Evolutionary conservation across 2,113 vertebrate species (phyloP).

Genomic region (Clinocottus analis): DNA sequence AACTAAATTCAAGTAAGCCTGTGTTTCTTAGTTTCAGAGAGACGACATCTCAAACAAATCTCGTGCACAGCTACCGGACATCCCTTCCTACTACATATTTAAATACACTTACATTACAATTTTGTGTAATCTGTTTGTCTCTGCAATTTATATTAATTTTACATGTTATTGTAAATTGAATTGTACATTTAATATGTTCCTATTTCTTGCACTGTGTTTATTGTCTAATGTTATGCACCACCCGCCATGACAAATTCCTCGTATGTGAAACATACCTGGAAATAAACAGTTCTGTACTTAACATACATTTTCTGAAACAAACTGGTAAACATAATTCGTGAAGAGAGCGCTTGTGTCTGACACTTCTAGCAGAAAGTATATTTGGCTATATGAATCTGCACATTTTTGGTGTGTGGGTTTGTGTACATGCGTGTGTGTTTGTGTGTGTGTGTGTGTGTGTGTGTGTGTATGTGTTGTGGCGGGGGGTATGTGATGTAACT

Average conservation of each 20-base stretch:
- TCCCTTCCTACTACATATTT: too few species aligned
- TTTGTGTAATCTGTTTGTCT: too few species aligned
- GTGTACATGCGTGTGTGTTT: background rate
- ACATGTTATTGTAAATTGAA: too few species aligned
- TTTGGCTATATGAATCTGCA: conserved; percentile 9
- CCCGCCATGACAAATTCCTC: background rate
- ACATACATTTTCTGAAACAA: background rate
- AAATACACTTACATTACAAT: too few species aligned
- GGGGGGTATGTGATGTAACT: conserved; percentile 61
- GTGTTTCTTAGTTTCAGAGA: background rate
- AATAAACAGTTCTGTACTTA: background rate
- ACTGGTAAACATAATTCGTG: background rate
- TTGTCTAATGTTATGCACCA: too few species aligned
- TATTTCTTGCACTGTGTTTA: too few species aligned
- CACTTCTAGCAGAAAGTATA: background rate
- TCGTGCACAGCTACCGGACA: too few species aligned
- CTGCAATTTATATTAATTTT: too few species aligned
- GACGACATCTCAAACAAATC: conserved; percentile 12
- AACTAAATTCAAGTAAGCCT: conserved; percentile 6
- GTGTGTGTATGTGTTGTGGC: conserved; percentile 25
- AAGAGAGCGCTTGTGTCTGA: background rate
- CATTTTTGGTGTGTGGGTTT: background rate
- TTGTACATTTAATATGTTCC: too few species aligned
- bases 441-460: conserved; percentile 1
- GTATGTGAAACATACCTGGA: background rate